Conservation (phyloP, 92 coral and sea anemone species). For the Paragorgia papillata region DNA sequence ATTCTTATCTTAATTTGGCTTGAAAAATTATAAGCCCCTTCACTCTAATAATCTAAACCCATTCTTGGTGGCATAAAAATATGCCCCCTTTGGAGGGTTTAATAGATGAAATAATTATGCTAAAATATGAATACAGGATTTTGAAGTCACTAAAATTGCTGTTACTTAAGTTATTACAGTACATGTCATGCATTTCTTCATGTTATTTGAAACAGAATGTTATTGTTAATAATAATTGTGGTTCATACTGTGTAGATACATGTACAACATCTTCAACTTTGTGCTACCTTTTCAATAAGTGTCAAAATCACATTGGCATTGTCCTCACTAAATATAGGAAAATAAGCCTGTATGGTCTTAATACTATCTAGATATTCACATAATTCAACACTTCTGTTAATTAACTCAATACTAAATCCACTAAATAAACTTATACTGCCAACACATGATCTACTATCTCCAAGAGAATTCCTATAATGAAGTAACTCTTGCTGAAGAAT, state of each 20-base stretch:
- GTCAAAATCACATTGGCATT: slow-evolving; percentile 8
- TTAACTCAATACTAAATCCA: slow-evolving; percentile 53
- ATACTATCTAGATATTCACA: neutral
- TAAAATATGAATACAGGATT: too few species aligned
- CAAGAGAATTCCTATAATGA: slow-evolving; percentile 32
- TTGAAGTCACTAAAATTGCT: too few species aligned
- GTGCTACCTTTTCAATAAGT: slow-evolving; percentile 14
- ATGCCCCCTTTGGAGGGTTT: too few species aligned
- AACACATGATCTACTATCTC: slow-evolving; percentile 59
- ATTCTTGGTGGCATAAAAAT: too few species aligned
- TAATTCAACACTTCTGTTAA: slow-evolving; percentile 37
- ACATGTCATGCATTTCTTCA: too few species aligned
- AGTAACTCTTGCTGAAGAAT: neutral
- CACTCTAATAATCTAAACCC: too few species aligned
- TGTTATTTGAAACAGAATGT: too few species aligned
- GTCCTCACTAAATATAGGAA: slow-evolving; percentile 1
- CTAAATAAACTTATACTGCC: slow-evolving; percentile 59
- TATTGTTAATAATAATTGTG: too few species aligned
- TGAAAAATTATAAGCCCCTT: too few species aligned
- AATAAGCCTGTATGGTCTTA: neutral
- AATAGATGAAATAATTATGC: too few species aligned
- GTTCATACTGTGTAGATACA: neutral
- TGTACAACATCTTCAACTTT: neutral
- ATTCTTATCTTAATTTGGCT: too few species aligned
- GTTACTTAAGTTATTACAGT: too few species aligned